Evolutionary conservation across 2,888 invertebrate species (phyloP).

Genomic region (Minunthozetes semirufus): DNA sequence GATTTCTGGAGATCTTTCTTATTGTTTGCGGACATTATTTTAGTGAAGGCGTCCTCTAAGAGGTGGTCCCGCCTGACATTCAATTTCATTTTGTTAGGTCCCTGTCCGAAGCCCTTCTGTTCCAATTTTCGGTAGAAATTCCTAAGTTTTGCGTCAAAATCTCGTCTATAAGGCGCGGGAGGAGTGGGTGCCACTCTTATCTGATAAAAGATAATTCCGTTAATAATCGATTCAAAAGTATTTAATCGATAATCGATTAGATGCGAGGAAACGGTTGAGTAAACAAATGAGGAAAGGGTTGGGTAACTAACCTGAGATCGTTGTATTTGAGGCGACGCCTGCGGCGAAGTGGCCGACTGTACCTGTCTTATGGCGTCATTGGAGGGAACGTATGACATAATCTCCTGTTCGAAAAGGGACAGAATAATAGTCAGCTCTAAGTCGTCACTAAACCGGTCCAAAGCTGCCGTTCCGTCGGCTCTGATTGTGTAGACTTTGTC

Average conservation of each 20-base stretch:
- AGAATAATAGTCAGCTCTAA: conserved; percentile 84
- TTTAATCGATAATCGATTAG: too few relatives aligned
- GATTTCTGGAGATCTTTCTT: conserved; percentile 93
- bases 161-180: conserved; percentile 81
- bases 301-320: conserved; percentile 15
- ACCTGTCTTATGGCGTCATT: not conserved
- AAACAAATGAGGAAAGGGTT: not conserved
- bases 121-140: conserved; percentile 91
- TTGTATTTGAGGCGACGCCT: conserved; percentile 60
- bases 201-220: conserved; percentile 16
- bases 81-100: conserved; percentile 91
- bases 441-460: conserved; percentile 81
- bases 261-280: too few relatives aligned
- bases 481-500: conserved; percentile 80
- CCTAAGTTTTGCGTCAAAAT: conserved; percentile 88
- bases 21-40: conserved; percentile 83
- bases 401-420: conserved; percentile 96
- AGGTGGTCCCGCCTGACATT: conserved; percentile 87
- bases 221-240: not conserved
- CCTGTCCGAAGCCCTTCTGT: conserved; percentile 93
- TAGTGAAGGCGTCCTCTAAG: conserved; percentile 88
- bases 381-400: conserved; percentile 83
- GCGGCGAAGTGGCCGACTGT: conserved; percentile 55
- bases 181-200: conserved; percentile 50
- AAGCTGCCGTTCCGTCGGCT: conserved; percentile 77